Conservation (phyloP, 37 sponge, comb jelly and placozoan species). For the Petrosia ficiformis region DNA sequence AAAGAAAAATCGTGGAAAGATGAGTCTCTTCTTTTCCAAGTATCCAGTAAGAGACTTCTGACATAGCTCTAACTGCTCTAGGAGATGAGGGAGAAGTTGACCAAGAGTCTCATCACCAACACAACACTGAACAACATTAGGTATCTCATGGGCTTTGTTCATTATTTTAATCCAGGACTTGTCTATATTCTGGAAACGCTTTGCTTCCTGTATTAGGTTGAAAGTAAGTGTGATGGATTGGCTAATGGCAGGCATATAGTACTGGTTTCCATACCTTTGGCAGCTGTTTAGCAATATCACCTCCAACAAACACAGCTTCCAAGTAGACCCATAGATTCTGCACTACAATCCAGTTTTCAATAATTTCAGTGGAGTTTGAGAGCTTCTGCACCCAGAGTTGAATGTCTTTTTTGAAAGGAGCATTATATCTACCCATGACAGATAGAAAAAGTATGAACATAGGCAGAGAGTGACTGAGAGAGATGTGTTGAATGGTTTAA, state of each 20-base stretch:
- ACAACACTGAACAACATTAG: constrained; percentile 95
- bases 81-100: constrained; percentile 96
- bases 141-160: constrained; percentile 91
- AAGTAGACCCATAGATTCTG: constrained; percentile 99
- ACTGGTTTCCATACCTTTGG: constrained; percentile 62
- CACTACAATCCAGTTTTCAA: constrained; percentile 96
- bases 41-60: constrained; percentile 99
- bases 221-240: neutral
- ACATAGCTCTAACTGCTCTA: constrained; percentile 98
- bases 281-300: constrained; percentile 99
- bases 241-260: neutral
- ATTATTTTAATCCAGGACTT: constrained; percentile 99
- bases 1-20: constrained; percentile 99
- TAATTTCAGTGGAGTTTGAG: constrained; percentile 92
- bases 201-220: constrained; percentile 81
- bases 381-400: constrained; percentile 96
- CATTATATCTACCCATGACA: constrained; percentile 82
- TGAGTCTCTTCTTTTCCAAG: constrained; percentile 96
- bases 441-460: too few species aligned
- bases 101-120: constrained; percentile 99
- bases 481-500: too few species aligned
- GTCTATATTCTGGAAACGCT: constrained; percentile 96
- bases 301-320: constrained; percentile 99
- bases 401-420: constrained; percentile 98
- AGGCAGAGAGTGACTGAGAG: too few species aligned